Percentiles rank a stretch among this genome's conserved stretches.
Evolutionary conservation across 23 tunicate genomes (phyloP).

Genomic region (Trididemnum clinides): DNA sequence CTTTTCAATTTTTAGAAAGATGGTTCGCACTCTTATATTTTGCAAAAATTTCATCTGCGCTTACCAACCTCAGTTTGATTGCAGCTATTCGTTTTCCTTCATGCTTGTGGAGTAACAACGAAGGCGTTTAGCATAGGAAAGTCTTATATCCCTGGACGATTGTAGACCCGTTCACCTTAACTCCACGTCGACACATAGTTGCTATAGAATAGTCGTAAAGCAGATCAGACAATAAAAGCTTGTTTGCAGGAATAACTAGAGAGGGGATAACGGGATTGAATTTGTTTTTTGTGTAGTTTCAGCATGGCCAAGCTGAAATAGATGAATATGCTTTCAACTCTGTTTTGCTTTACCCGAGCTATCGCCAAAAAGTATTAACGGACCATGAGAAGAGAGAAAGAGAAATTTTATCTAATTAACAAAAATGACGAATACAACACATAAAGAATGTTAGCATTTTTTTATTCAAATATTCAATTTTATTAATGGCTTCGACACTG

Average conservation of each 20-base stretch:
- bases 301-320: not conserved
- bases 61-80: not conserved
- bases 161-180: not conserved
- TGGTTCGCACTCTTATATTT: slow-evolving; percentile 14
- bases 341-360: not conserved
- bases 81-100: not conserved
- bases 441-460: not conserved
- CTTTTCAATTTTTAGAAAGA: not conserved
- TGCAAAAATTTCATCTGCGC: slow-evolving; percentile 2
- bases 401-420: too few species aligned
- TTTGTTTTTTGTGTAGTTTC: not conserved
- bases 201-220: not conserved
- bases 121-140: not conserved
- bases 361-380: not conserved
- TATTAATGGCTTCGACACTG: slow-evolving; percentile 15
- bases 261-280: not conserved
- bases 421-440: not conserved
- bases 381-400: not conserved
- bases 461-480: not conserved
- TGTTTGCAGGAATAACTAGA: not conserved
- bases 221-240: not conserved
- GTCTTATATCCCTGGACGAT: not conserved
- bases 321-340: not conserved
- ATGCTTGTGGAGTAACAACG: not conserved
- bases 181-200: not conserved